phyloP scores from a whole-genome alignment of 2,888 invertebrate genomes.

The Orthonychiurus folsomi region DNA sequence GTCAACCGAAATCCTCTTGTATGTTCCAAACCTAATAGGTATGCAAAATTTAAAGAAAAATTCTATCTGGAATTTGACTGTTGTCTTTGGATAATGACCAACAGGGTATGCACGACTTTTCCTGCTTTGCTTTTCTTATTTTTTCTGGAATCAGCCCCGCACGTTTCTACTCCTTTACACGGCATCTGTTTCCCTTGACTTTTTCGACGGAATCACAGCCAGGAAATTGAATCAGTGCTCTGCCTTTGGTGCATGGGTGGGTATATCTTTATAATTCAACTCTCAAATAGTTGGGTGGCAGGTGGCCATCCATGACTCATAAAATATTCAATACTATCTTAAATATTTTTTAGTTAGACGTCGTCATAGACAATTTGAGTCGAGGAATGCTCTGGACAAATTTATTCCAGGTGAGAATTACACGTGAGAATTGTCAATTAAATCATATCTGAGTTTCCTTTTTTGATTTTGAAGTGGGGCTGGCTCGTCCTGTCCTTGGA shows the following conservation, averaged over 20 bases:
- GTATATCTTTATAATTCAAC: background rate
- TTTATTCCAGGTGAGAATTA: background rate
- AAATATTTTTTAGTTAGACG: conserved; percentile 5
- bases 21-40: no score
- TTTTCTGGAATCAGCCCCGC: background rate
- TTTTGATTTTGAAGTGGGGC: background rate
- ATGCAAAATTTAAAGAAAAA: no score
- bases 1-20: no score
- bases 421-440: background rate
- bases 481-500: conserved; percentile 2
- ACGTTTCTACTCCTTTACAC: background rate
- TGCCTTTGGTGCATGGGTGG: background rate
- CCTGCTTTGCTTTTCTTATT: background rate
- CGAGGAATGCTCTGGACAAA: background rate
- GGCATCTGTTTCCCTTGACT: background rate
- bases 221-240: background rate
- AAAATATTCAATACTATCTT: no score
- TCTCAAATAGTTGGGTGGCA: background rate
- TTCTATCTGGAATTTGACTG: no score
- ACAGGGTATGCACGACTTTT: background rate
- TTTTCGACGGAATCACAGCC: background rate
- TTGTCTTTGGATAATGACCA: no score
- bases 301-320: no score
- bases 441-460: background rate
- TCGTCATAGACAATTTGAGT: background rate